Conservation (phyloP, 1,140 invertebrate genomes). For the Calosoma granatense region DNA sequence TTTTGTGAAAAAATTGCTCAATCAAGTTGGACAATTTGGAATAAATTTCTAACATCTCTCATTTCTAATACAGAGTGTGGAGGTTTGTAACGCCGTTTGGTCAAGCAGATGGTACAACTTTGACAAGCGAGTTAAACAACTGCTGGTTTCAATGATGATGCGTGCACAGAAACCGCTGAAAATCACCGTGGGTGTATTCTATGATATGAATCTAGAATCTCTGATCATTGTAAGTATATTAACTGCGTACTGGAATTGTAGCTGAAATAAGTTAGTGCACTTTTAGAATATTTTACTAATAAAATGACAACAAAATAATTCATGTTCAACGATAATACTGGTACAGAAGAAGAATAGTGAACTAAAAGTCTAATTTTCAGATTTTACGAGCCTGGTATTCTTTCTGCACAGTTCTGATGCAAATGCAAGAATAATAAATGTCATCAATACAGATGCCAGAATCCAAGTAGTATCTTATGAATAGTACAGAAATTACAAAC, state of each 20-base stretch:
- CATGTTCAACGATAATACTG: neutral
- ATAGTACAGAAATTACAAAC: neutral
- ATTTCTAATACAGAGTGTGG: neutral
- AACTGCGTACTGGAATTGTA: too few species aligned
- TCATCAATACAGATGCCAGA: too few species aligned
- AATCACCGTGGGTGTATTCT: neutral
- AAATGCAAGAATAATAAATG: neutral
- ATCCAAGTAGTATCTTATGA: too few species aligned
- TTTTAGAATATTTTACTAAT: too few species aligned
- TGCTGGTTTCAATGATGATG: neutral
- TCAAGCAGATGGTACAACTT: neutral
- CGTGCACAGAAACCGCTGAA: neutral
- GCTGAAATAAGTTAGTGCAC: too few species aligned
- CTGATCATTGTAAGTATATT: neutral
- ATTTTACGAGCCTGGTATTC: constrained; percentile 4
- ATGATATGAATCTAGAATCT: neutral
- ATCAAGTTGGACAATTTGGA: neutral
- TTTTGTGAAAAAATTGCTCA: neutral
- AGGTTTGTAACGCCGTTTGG: neutral
- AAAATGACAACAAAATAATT: too few species aligned
- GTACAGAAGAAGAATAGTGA: neutral
- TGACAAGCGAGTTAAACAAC: neutral
- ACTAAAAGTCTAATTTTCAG: neutral
- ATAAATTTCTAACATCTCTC: neutral
- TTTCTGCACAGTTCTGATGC: neutral